Evolutionary conservation across 1,140 invertebrate genomes (phyloP).

Genomic region (Phymorhynchus buccinoides): DNA sequence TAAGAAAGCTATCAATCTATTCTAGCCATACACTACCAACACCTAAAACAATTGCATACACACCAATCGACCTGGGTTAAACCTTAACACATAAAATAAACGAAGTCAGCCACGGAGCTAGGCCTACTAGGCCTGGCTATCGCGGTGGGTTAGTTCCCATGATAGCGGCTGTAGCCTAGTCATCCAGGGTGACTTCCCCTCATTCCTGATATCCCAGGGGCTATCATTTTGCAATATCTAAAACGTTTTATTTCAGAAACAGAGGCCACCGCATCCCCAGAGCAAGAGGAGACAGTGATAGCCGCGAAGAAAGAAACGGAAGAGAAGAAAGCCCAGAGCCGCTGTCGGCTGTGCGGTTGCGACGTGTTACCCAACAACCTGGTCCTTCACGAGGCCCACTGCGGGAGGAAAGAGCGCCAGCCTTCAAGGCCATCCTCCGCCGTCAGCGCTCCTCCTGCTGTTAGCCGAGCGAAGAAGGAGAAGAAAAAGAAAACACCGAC

Average conservation of each 20-base stretch:
- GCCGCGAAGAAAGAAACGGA: slow-evolving; percentile 41
- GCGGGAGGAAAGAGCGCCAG: not conserved
- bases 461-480: slow-evolving; percentile 35
- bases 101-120: no score
- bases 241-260: not conserved
- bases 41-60: no score
- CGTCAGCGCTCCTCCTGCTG: not conserved
- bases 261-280: not conserved
- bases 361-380: not conserved
- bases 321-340: not conserved
- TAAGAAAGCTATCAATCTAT: no score
- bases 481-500: slow-evolving; percentile 32
- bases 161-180: no score
- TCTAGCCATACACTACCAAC: no score
- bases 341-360: slow-evolving; percentile 5
- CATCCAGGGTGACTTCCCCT: no score
- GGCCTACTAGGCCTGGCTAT: no score
- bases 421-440: not conserved
- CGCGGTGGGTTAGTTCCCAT: no score
- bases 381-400: slow-evolving; percentile 12
- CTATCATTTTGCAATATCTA: no score
- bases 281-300: slow-evolving; percentile 16
- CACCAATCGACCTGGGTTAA: no score
- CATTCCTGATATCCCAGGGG: no score
- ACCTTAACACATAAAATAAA: no score